These are phyloP conservation scores for Coelopa frigida DNA, from an alignment of 1,140 invertebrate species.

Conservation along the genomic window DNA sequence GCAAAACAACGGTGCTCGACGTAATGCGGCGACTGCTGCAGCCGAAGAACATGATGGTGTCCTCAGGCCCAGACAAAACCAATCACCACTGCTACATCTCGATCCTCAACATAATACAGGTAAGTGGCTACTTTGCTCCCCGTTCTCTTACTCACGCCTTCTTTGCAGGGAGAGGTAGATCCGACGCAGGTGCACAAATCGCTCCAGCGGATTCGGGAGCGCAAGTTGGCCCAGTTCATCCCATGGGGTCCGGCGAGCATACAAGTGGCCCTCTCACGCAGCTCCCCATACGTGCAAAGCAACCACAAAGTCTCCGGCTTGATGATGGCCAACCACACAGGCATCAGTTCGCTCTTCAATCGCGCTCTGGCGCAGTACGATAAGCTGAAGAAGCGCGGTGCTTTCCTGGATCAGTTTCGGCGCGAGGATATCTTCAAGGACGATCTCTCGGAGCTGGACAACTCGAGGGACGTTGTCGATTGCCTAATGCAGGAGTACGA, in stretches of 20 bases:
- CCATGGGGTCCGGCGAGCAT: slow-evolving; percentile 97
- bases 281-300: slow-evolving; percentile 92
- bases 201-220: slow-evolving; percentile 88
- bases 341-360: slow-evolving; percentile 73
- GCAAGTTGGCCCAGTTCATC: slow-evolving; percentile 93
- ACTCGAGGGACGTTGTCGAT: slow-evolving; percentile 82
- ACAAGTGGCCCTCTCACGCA: slow-evolving; percentile 90
- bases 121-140: slow-evolving; percentile 31
- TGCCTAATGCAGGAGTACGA: slow-evolving; percentile 92
- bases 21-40: slow-evolving; percentile 68
- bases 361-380: slow-evolving; percentile 85
- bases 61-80: slow-evolving; percentile 81
- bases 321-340: slow-evolving; percentile 97
- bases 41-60: slow-evolving; percentile 99
- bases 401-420: slow-evolving; percentile 92
- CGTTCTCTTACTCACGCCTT: background rate
- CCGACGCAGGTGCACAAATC: slow-evolving; percentile 43
- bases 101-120: slow-evolving; percentile 98
- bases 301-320: slow-evolving; percentile 92
- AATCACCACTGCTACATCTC: slow-evolving; percentile 96
- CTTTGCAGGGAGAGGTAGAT: slow-evolving; percentile 34
- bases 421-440: slow-evolving; percentile 92
- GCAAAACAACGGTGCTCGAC: slow-evolving; percentile 41
- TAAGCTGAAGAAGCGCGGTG: slow-evolving; percentile 89
- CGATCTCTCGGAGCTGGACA: slow-evolving; percentile 85